These are phyloP conservation scores for Ptychoptera contaminata DNA, from an alignment of 2,888 invertebrate species.

Conservation along the genomic window DNA sequence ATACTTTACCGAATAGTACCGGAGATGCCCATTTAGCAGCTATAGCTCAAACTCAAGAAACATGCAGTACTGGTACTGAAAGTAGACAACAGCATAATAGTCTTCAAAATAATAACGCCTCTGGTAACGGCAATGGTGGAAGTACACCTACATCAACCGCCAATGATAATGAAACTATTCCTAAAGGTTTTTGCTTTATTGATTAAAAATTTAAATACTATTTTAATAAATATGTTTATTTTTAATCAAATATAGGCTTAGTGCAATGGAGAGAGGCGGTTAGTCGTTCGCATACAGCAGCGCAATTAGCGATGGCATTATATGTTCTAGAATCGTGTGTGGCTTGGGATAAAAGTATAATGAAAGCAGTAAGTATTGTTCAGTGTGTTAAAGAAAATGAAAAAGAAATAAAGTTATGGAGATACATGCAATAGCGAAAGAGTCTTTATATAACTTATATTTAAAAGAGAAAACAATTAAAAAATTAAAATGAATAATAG, in stretches of 20 bases:
- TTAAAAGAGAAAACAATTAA: too few species aligned
- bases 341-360: constrained; percentile 98
- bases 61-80: constrained; percentile 28
- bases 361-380: constrained; percentile 85
- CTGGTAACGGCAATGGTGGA: constrained; percentile 2
- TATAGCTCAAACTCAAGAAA: constrained; percentile 34
- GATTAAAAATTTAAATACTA: too few species aligned
- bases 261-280: constrained; percentile 84
- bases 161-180: constrained; percentile 9
- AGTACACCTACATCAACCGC: constrained; percentile 14
- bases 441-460: too few species aligned
- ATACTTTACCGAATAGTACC: constrained; percentile 20
- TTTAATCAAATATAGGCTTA: constrained; percentile 42
- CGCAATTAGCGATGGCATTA: constrained; percentile 80
- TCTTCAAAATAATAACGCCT: constrained; percentile 8
- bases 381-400: constrained; percentile 6
- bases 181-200: constrained; percentile 1
- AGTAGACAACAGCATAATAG: constrained; percentile 16
- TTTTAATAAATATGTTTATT: background rate
- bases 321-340: constrained; percentile 82
- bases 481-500: too few species aligned
- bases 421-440: background rate
- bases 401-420: background rate
- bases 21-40: constrained; percentile 47
- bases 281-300: constrained; percentile 64